phyloP scores from a whole-genome alignment of 2,888 invertebrate species.

The Toxonevra muliebris region DNA sequence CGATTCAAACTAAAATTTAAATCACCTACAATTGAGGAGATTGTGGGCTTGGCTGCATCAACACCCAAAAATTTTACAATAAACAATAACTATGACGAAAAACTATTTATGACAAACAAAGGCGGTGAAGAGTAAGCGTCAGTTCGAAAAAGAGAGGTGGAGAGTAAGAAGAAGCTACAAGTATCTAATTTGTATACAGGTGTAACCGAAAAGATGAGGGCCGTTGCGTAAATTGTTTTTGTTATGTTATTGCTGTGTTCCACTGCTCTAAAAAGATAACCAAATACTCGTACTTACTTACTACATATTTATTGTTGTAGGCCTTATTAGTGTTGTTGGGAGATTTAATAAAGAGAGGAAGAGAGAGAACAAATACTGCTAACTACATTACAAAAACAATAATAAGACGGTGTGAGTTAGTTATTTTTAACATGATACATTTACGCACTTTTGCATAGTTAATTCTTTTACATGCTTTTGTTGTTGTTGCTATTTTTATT shows the following conservation, averaged over 20 bases:
- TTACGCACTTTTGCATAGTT: constrained; percentile 28
- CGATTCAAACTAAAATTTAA: not conserved
- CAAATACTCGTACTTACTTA: not conserved
- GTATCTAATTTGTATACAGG: too few relatives aligned
- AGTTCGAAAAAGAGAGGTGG: not conserved
- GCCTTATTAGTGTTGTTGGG: not conserved
- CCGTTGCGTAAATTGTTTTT: not conserved
- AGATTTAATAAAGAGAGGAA: too few relatives aligned
- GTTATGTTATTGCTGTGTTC: constrained; percentile 15
- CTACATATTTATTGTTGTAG: too few relatives aligned
- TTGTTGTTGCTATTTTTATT: not conserved
- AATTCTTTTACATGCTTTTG: constrained; percentile 16
- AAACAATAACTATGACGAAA: constrained; percentile 1
- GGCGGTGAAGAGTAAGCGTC: not conserved
- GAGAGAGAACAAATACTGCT: not conserved
- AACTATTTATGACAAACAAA: too few relatives aligned
- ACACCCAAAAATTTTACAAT: not conserved
- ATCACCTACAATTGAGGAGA: not conserved
- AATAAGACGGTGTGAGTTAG: not conserved
- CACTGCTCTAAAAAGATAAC: constrained; percentile 32
- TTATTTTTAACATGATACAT: constrained; percentile 11
- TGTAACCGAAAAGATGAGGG: not conserved
- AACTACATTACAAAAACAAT: not conserved
- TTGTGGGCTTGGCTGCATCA: constrained; percentile 1
- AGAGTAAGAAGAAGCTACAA: not conserved